Evolutionary conservation across 2,113 vertebrate species (phyloP), one percentile per base, ranked within the genome.

Genomic region (Marcusenius ussheri): DNA sequence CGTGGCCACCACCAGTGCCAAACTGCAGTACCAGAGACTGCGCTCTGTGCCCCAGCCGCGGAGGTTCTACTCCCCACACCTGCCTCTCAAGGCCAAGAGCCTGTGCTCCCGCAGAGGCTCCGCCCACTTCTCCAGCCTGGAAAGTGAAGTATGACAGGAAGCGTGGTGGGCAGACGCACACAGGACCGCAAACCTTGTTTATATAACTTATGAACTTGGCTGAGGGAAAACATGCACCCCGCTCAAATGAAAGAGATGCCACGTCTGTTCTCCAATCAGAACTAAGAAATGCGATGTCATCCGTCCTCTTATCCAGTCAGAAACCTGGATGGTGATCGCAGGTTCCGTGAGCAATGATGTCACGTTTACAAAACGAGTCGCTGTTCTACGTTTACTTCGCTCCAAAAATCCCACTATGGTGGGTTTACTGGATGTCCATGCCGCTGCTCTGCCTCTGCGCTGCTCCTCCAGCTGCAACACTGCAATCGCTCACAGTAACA

Each of bases 61-160:
- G 83, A 94, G 95, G 91, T 96, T 96, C 91, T 96, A 96, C 91
- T 96, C 96, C 88, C 96, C 96, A 88, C 96, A 96, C 93, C 94
- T 96, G 92, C 96, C 96, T 70, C 96, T 96, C 92, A 96, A 96
- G 95, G 96, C 96, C 94, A 96, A 96, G 94, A 97, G 97, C 92
- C 96, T 98, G 93, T 97, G 97, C 93, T 97, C 97, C 39, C 97
- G 97, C 88, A 93, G 97, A 92, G 97, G 97, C 91, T 98, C 97
- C 7, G 97, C 97, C 91, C 97, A 98, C 95, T 98, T 98, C 95
- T 98, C 97, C 94, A 98, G 97, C 94, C 95, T 98, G 91, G 97
- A 98, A 94, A 98, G 97, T 19, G 97, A 98, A 94, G 97, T 98
- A 98, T 98, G 97, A 98, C 96, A 96, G 96, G 95, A 95, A 95